Conservation (phyloP, 2,888 invertebrate species). For the Saturnia japonica region DNA sequence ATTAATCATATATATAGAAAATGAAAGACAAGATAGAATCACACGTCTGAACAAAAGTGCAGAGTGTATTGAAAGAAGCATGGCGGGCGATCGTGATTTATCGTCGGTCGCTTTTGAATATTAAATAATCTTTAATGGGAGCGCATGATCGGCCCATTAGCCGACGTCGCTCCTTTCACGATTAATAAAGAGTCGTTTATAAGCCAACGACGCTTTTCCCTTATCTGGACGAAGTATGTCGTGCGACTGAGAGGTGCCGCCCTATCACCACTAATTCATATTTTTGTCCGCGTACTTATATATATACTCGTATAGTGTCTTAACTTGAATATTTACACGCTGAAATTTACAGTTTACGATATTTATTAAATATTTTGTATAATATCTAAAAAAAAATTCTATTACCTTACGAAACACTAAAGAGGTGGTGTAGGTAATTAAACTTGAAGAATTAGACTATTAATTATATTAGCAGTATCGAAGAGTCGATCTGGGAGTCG, state of each 20-base stretch:
- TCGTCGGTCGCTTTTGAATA: slow-evolving; percentile 80
- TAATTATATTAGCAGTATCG: neutral
- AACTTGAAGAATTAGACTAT: neutral
- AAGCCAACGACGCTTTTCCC: slow-evolving; percentile 79
- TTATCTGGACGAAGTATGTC: slow-evolving; percentile 79
- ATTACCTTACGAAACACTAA: neutral
- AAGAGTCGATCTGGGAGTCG: neutral
- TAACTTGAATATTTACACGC: neutral
- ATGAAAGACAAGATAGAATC: slow-evolving; percentile 22
- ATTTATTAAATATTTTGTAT: neutral
- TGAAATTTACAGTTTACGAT: neutral
- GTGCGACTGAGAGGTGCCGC: slow-evolving; percentile 79
- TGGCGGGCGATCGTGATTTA: slow-evolving; percentile 80
- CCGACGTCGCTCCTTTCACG: slow-evolving; percentile 80
- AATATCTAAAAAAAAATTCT: too few species aligned
- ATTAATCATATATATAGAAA: slow-evolving; percentile 13
- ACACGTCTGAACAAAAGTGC: slow-evolving; percentile 65
- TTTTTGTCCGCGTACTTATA: slow-evolving; percentile 69
- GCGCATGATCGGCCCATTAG: slow-evolving; percentile 82
- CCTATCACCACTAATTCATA: slow-evolving; percentile 80
- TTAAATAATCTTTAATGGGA: slow-evolving; percentile 83
- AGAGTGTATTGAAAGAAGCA: slow-evolving; percentile 74
- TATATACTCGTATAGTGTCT: too few species aligned
- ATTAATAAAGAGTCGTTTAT: slow-evolving; percentile 83
- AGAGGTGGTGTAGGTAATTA: neutral